Conservation (phyloP, 2,113 vertebrate species). For the Holacanthus passer region DNA sequence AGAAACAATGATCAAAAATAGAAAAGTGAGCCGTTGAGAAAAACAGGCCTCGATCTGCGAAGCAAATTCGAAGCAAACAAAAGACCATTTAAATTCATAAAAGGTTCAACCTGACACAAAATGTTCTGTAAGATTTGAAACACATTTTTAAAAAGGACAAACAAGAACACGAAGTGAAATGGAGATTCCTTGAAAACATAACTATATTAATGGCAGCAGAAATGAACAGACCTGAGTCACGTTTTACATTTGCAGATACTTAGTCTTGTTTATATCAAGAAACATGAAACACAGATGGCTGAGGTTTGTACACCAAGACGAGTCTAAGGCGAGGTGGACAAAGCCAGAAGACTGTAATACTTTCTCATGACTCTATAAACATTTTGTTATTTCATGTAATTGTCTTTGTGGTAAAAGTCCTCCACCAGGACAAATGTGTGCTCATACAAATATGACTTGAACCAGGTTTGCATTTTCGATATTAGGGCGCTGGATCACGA, state of each 20-base stretch:
- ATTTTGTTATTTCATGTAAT: background rate
- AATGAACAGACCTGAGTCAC: slow-evolving; percentile 27
- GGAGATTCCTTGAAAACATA: slow-evolving; percentile 9
- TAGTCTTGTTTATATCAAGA: slow-evolving; percentile 35
- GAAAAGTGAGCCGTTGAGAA: background rate
- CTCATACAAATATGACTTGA: background rate
- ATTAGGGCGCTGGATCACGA: background rate
- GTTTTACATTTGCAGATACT: slow-evolving; percentile 9
- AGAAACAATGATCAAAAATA: background rate
- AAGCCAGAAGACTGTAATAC: background rate
- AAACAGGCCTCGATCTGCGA: background rate
- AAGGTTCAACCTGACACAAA: background rate
- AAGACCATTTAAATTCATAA: background rate
- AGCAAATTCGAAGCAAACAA: slow-evolving; percentile 6
- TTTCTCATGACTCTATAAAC: background rate
- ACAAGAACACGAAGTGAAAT: slow-evolving; percentile 4
- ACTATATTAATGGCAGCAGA: slow-evolving; percentile 23
- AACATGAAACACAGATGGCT: slow-evolving; percentile 19
- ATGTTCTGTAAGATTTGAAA: slow-evolving; percentile 21
- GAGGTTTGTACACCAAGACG: background rate
- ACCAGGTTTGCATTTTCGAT: background rate
- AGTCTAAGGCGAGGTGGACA: background rate
- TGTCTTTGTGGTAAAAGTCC: slow-evolving; percentile 1
- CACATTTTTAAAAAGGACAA: slow-evolving; percentile 17
- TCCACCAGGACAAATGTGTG: background rate